These are phyloP conservation scores for Patella vulgata DNA, from an alignment of 1,140 invertebrate species.

Conservation along the genomic window DNA sequence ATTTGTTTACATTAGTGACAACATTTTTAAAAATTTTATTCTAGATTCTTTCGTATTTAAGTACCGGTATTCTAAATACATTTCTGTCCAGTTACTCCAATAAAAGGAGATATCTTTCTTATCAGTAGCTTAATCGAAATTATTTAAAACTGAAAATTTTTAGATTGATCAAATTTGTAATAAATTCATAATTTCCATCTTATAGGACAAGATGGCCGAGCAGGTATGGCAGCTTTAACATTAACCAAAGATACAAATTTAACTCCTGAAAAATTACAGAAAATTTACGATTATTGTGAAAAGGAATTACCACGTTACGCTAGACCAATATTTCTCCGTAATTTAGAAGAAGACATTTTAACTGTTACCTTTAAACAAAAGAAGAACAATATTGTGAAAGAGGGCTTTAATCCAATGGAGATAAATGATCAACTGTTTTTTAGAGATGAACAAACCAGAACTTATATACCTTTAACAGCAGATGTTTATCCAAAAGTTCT, in stretches of 20 bases:
- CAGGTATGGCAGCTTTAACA: constrained; percentile 13
- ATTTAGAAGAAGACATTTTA: not conserved
- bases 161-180: no score
- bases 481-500: no score
- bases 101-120: not conserved
- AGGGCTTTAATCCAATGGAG: not conserved
- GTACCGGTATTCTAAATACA: not conserved
- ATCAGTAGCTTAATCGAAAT: no score
- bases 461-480: no score
- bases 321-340: not conserved
- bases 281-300: constrained; percentile 3
- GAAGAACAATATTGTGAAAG: not conserved
- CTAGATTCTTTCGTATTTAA: not conserved
- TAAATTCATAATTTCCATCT: no score
- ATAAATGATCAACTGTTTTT: no score
- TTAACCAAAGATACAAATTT: not conserved
- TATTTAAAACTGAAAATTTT: no score
- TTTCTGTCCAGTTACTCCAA: not conserved
- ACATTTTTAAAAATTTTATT: not conserved
- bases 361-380: not conserved
- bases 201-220: constrained; percentile 13
- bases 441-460: no score
- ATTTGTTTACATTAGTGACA: no score
- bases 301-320: not conserved
- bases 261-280: constrained; percentile 12